These are phyloP conservation scores for Helicolenus hilgendorfi DNA, from an alignment of 2,797 vertebrate species.

Conservation along the genomic window DNA sequence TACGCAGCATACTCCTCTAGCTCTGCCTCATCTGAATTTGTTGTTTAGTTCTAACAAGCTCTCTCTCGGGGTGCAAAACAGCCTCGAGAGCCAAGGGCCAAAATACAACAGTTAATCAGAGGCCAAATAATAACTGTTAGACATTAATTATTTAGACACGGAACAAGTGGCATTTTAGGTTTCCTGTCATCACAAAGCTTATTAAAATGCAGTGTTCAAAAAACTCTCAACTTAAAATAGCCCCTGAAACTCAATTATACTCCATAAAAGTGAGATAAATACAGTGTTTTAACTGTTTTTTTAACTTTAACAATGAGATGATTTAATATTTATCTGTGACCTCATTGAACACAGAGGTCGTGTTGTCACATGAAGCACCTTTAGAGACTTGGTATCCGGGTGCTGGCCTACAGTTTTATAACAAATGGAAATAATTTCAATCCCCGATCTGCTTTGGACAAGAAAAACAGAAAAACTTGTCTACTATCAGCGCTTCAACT, in stretches of 20 bases:
- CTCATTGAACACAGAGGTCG: background rate
- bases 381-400: background rate
- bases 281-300: background rate
- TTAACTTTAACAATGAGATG: background rate
- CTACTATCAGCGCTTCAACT: background rate
- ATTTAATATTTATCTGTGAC: conserved; percentile 24
- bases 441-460: background rate
- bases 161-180: conserved; percentile 52
- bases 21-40: background rate
- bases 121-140: conserved; percentile 60
- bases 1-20: background rate
- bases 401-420: background rate
- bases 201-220: conserved; percentile 32
- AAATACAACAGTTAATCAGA: conserved; percentile 48
- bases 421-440: conserved; percentile 10
- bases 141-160: conserved; percentile 67
- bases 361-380: conserved; percentile 11
- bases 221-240: conserved; percentile 6
- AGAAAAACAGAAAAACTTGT: conserved; percentile 22
- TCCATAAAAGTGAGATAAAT: conserved; percentile 8
- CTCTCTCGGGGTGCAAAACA: conserved; percentile 20
- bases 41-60: conserved; percentile 22
- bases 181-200: conserved; percentile 41
- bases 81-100: conserved; percentile 23
- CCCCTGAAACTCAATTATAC: conserved; percentile 29